Evolutionary conservation across 2,113 vertebrate species (phyloP).

Genomic region (Seriola dumerili): DNA sequence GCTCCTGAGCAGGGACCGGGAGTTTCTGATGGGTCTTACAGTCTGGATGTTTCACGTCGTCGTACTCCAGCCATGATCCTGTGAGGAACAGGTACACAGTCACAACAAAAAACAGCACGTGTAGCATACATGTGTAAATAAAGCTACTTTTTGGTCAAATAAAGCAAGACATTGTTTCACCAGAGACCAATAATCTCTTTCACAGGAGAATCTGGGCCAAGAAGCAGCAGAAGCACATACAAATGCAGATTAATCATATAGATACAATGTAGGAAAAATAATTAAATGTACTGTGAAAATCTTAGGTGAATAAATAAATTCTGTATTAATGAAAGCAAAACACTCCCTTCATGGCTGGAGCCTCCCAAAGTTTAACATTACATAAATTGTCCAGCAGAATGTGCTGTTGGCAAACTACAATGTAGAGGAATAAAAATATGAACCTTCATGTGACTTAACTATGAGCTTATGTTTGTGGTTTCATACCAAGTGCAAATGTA

Average conservation of each 20-base stretch:
- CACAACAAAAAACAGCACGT: not conserved
- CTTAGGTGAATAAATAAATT: not conserved
- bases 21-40: slow-evolving; percentile 79
- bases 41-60: slow-evolving; percentile 89
- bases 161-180: not conserved
- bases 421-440: not conserved
- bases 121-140: too few relatives aligned
- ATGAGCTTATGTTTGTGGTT: not conserved
- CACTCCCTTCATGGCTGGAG: not conserved
- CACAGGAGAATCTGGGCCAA: not conserved
- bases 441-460: not conserved
- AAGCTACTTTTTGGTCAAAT: not conserved
- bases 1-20: slow-evolving; percentile 86
- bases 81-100: slow-evolving; percentile 26
- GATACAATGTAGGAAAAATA: not conserved
- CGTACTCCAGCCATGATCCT: slow-evolving; percentile 94
- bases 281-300: not conserved
- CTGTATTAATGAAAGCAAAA: not conserved
- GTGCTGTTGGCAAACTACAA: slow-evolving; percentile 60
- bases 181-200: not conserved
- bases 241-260: not conserved
- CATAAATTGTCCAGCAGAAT: slow-evolving; percentile 61
- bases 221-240: not conserved
- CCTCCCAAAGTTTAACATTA: slow-evolving; percentile 4
- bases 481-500: not conserved